A percentile compares a stretch with the other conserved stretches of the same genome.
These are phyloP conservation scores for Rhinopomastus cyanomelas DNA, from an alignment of 2,113 vertebrate genomes.

Conservation along the genomic window DNA sequence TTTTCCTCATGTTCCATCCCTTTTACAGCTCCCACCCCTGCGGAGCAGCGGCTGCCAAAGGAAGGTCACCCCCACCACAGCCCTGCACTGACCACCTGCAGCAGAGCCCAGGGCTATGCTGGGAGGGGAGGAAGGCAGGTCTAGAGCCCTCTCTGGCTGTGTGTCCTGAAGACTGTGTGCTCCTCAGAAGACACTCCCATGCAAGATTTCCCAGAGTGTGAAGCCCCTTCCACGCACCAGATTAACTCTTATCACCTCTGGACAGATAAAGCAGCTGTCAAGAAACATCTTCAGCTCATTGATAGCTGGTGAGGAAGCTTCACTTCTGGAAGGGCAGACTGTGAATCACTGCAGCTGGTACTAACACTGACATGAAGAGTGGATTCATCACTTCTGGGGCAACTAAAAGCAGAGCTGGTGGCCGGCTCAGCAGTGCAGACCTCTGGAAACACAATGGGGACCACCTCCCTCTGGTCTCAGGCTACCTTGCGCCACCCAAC, in stretches of 20 bases:
- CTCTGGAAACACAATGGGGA: background rate
- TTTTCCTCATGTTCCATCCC: background rate
- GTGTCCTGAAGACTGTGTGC: background rate
- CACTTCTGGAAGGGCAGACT: background rate
- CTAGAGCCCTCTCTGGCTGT: background rate
- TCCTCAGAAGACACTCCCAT: background rate
- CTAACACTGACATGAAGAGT: background rate
- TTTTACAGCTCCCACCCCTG: background rate
- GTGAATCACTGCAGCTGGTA: background rate
- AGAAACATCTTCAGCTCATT: background rate
- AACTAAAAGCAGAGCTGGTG: background rate
- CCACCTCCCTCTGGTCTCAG: background rate
- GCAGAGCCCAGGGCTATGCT: background rate
- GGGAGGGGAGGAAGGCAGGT: background rate
- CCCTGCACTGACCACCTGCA: background rate
- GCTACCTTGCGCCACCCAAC: background rate
- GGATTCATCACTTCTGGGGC: accelerated
- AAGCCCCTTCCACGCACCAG: background rate
- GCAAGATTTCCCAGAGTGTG: background rate
- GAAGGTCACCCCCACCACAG: background rate
- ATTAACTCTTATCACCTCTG: background rate
- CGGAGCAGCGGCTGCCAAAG: background rate
- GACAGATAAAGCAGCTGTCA: background rate
- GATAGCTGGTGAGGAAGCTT: background rate
- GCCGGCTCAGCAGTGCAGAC: background rate